phyloP scores from a whole-genome alignment of 2,113 vertebrate genomes.

The Aix galericulata region DNA sequence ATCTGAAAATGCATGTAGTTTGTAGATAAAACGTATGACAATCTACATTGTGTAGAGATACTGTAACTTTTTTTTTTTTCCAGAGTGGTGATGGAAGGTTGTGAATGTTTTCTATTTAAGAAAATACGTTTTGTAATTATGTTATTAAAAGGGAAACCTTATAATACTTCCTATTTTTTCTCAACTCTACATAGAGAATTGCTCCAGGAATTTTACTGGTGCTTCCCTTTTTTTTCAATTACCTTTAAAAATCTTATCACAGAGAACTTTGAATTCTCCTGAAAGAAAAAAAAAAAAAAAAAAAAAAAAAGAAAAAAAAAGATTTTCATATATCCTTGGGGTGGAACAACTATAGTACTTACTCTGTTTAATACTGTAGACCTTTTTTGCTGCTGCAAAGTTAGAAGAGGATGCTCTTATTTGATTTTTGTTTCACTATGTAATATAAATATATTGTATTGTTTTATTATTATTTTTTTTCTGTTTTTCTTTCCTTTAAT shows the following conservation, averaged over 20 bases:
- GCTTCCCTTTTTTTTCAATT: not conserved
- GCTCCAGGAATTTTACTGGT: not conserved
- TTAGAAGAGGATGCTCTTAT: not conserved
- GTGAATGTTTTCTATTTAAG: not conserved
- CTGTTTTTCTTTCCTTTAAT: slow-evolving; percentile 17
- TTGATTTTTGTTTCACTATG: not conserved
- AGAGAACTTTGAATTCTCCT: not conserved
- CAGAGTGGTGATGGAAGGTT: not conserved
- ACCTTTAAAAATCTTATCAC: not conserved
- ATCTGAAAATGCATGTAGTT: not conserved
- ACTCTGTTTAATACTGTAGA: not conserved
- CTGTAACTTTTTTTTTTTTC: not conserved
- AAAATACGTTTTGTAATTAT: not conserved
- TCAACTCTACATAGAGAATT: not conserved
- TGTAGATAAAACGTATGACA: not conserved
- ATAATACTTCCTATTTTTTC: not conserved
- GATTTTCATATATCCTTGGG: not conserved
- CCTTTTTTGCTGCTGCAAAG: not conserved
- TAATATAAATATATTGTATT: not conserved
- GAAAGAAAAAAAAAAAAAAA: not conserved
- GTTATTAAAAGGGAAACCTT: not conserved
- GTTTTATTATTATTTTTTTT: not conserved
- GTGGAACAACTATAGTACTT: not conserved
- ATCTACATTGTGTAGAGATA: not conserved
- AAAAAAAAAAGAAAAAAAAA: not conserved